phyloP scores from a whole-genome alignment of 2,888 invertebrate species.

The Julus scandinavius region DNA sequence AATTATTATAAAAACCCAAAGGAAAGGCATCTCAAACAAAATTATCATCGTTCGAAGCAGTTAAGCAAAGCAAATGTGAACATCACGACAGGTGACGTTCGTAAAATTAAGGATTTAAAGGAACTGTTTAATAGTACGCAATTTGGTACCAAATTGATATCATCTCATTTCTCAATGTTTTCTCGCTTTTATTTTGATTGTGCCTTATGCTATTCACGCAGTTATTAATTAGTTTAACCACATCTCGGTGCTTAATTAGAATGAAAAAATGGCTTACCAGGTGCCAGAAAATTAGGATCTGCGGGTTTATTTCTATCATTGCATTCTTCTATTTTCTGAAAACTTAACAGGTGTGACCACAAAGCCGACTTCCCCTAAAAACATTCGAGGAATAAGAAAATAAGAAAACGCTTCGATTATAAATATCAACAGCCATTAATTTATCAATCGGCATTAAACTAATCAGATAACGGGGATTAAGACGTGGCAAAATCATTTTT shows the following conservation, averaged over 20 bases:
- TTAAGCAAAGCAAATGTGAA: constrained; percentile 42
- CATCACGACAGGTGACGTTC: constrained; percentile 53
- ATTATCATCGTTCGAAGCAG: neutral
- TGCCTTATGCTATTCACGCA: no score
- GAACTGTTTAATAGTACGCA: neutral
- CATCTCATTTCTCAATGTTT: neutral
- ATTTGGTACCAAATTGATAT: neutral
- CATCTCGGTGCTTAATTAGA: neutral
- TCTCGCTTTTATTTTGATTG: neutral
- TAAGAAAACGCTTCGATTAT: no score
- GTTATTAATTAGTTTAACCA: neutral
- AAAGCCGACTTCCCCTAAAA: constrained; percentile 90
- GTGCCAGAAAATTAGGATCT: constrained; percentile 73
- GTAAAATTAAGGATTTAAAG: neutral
- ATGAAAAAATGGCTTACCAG: constrained; percentile 69
- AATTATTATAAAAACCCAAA: constrained; percentile 39
- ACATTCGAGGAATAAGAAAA: neutral
- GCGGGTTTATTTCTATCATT: constrained; percentile 71
- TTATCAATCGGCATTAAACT: neutral
- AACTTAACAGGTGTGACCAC: constrained; percentile 94
- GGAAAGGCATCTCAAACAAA: constrained; percentile 35
- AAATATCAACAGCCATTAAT: neutral
- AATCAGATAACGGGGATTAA: neutral
- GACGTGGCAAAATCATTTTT: neutral
- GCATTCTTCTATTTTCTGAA: constrained; percentile 83